Evolutionary conservation across 1,140 invertebrate species (phyloP), one percentile per base, ranked within the genome.

Genomic region (Eupeodes corollae): DNA sequence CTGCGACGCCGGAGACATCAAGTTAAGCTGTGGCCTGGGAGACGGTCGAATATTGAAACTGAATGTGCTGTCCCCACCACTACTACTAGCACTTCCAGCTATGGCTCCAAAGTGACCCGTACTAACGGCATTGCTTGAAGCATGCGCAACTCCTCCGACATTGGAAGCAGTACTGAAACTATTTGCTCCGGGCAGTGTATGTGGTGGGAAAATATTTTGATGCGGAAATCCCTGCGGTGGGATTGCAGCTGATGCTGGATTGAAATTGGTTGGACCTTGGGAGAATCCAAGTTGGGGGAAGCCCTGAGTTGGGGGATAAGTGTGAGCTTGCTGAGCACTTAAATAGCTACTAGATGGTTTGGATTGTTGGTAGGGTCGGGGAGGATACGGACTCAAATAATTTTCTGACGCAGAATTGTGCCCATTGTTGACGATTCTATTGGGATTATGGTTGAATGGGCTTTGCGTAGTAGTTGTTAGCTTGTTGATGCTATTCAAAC

Each of bases 11-110:
- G 51, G 53, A 12, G 54, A 49, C 6, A 52, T 54, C 0, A 48
- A 35, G 34, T 44, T 40, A 8, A 26, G 5, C 14, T 56, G 47
- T 11, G 62, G 63, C 42, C 57, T 56, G 5, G 63, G 5, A 37
- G 21, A 26, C 8, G 35, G 63, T 13, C 63, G 50, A 46, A 66
- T 66, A 37, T 66, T 66, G 11, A 66, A 66, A 45, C 63, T 66
- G 18, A 66, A 66, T 3, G 52, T 66, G 44, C 61, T 66, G 30
- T 66, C 63, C 0, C 53, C 57, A 0, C 63, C 63, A 53, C 60
- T 63, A 15, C 63, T 53, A 42, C 53, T 61, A n/a, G 63, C 59
- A 37, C 60, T 52, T 1, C 61, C 63, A 1, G 58, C 53, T 30
- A 66, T 65, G 13, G 53, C 57, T 26, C 63, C 63, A 19, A 56